These are phyloP conservation scores for Catagonus wagneri DNA, from an alignment of 2,113 vertebrate species.

Conservation along the genomic window DNA sequence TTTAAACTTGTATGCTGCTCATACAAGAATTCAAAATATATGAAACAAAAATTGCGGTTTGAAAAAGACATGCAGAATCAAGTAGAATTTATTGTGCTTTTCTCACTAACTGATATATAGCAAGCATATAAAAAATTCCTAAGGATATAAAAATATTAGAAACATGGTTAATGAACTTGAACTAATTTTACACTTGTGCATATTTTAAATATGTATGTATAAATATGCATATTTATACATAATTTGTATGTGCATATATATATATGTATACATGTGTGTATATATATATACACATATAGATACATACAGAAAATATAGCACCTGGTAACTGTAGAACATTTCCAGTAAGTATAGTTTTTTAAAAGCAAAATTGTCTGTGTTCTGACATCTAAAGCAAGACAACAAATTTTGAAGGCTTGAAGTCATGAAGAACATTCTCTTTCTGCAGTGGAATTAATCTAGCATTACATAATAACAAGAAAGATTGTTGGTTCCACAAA, in stretches of 20 bases:
- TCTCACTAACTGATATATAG: neutral
- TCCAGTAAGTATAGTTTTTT: neutral
- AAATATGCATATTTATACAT: neutral
- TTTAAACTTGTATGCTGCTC: neutral
- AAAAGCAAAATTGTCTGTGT: neutral
- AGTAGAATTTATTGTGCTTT: neutral
- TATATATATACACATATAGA: neutral
- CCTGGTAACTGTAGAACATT: neutral
- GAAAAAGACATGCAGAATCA: constrained; percentile 2
- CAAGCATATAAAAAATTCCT: neutral
- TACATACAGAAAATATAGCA: neutral
- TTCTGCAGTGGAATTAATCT: neutral
- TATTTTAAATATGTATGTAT: neutral
- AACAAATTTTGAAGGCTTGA: neutral
- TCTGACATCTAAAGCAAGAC: neutral
- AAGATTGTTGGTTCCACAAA: neutral
- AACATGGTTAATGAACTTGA: neutral
- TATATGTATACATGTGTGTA: neutral
- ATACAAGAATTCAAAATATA: neutral
- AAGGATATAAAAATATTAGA: neutral
- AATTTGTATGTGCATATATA: neutral
- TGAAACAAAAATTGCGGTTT: neutral
- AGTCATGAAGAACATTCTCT: neutral
- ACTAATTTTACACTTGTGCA: neutral
- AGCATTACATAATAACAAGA: neutral